These are phyloP conservation scores for Andricus grossulariae DNA, from an alignment of 1,140 invertebrate species.

Conservation along the genomic window DNA sequence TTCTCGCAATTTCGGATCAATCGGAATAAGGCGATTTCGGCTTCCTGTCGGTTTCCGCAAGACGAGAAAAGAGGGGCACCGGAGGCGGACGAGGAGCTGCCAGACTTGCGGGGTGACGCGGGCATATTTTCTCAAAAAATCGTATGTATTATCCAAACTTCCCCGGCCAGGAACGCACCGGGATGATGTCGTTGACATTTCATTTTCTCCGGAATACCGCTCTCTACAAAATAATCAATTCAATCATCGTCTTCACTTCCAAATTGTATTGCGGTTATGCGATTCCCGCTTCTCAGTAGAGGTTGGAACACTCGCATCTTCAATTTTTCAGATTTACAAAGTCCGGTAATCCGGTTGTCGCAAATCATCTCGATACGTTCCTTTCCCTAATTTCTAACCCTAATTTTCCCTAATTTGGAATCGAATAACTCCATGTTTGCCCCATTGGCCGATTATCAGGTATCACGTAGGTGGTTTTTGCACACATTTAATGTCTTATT, in stretches of 20 bases:
- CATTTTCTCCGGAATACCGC: neutral
- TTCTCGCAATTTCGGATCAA: neutral
- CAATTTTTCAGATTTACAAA: neutral
- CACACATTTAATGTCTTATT: too few relatives aligned
- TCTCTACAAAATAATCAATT: neutral
- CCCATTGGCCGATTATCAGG: neutral
- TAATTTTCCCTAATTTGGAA: neutral
- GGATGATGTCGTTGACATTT: neutral
- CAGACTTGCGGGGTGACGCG: slow-evolving; percentile 47
- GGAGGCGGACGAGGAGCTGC: slow-evolving; percentile 40
- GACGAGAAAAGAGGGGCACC: slow-evolving; percentile 33
- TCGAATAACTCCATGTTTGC: neutral
- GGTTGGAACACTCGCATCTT: slow-evolving; percentile 10
- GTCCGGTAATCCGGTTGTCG: neutral
- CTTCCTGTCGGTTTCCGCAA: slow-evolving; percentile 45
- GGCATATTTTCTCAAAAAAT: slow-evolving; percentile 48
- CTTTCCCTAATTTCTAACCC: neutral
- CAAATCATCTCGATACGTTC: slow-evolving; percentile 1
- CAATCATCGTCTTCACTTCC: neutral
- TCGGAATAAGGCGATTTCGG: slow-evolving; percentile 26
- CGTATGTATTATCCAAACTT: slow-evolving; percentile 45
- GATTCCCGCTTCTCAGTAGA: slow-evolving; percentile 1
- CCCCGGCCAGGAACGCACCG: neutral
- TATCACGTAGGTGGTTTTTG: too few relatives aligned
- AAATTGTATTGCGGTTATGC: neutral